phyloP scores from a whole-genome alignment of 2,888 invertebrate species.

The Phengaris alcon region DNA sequence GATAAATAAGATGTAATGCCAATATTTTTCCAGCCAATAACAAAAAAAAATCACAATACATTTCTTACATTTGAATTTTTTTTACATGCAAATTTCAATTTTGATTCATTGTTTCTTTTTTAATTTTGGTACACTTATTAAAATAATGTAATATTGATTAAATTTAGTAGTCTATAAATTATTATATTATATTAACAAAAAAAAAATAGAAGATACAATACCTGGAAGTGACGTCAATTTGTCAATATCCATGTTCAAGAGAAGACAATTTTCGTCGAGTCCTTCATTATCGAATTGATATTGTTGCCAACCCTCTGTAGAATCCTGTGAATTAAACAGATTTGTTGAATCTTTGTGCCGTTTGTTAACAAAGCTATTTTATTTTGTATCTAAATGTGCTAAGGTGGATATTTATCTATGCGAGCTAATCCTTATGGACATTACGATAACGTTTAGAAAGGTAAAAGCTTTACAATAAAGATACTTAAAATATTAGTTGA shows the following conservation, averaged over 20 bases:
- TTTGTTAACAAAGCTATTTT: too few relatives aligned
- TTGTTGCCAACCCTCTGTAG: conserved; percentile 72
- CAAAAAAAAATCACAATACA: not conserved
- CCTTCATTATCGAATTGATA: conserved; percentile 65
- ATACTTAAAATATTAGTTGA: not conserved
- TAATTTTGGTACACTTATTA: not conserved
- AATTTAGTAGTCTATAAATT: not conserved
- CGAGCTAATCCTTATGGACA: too few relatives aligned
- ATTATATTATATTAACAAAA: not conserved
- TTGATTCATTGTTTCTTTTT: not conserved
- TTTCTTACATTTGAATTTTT: not conserved
- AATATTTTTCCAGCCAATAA: not conserved
- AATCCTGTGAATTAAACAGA: conserved; percentile 52
- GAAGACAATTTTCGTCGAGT: conserved; percentile 70
- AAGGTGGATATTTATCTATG: too few relatives aligned
- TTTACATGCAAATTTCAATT: not conserved
- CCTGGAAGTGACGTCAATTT: conserved; percentile 49
- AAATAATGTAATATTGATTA: not conserved
- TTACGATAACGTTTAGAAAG: too few relatives aligned
- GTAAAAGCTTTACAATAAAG: not conserved
- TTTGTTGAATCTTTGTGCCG: not conserved
- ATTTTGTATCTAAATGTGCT: too few relatives aligned
- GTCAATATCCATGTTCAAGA: conserved; percentile 68
- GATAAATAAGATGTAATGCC: not conserved
- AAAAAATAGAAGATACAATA: conserved; percentile 22